phyloP scores from a whole-genome alignment of 23 tunicate species.

The Trididemnum clinides region DNA sequence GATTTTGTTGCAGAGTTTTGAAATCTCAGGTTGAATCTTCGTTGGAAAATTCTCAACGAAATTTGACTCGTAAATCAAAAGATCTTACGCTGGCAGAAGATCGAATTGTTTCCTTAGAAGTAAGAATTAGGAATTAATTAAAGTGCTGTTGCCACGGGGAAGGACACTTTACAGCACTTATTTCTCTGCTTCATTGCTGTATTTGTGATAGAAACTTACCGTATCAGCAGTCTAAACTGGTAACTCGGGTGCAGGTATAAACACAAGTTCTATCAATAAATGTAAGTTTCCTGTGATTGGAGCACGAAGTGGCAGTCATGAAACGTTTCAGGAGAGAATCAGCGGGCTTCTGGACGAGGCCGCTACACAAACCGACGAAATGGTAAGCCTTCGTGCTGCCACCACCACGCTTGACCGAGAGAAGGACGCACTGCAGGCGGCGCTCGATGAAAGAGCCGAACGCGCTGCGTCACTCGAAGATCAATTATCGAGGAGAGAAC shows the following conservation, averaged over 20 bases:
- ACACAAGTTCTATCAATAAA: too few species aligned
- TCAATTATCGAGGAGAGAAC: constrained; percentile 56
- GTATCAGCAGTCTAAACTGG: too few species aligned
- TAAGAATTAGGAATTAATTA: too few species aligned
- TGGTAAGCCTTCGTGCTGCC: constrained; percentile 56
- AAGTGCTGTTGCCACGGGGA: too few species aligned
- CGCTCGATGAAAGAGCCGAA: constrained; percentile 84
- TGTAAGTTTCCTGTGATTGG: too few species aligned
- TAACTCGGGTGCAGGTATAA: too few species aligned
- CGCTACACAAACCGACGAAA: constrained; percentile 61
- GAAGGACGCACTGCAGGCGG: constrained; percentile 81
- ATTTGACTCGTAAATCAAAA: constrained; percentile 47
- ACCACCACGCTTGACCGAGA: constrained; percentile 79
- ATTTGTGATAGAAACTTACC: too few species aligned
- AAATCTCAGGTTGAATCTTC: constrained; percentile 61
- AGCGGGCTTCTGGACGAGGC: constrained; percentile 46
- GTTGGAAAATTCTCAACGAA: constrained; percentile 50
- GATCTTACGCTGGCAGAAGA: constrained; percentile 69
- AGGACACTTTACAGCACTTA: too few species aligned
- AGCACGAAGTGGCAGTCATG: too few species aligned
- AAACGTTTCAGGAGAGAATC: constrained; percentile 22
- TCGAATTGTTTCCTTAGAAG: constrained; percentile 56
- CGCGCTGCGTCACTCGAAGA: constrained; percentile 56
- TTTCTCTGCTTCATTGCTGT: too few species aligned
- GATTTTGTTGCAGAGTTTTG: constrained; percentile 25